Conservation (phyloP, 2,113 vertebrate species). For the Salvelinus fontinalis region DNA sequence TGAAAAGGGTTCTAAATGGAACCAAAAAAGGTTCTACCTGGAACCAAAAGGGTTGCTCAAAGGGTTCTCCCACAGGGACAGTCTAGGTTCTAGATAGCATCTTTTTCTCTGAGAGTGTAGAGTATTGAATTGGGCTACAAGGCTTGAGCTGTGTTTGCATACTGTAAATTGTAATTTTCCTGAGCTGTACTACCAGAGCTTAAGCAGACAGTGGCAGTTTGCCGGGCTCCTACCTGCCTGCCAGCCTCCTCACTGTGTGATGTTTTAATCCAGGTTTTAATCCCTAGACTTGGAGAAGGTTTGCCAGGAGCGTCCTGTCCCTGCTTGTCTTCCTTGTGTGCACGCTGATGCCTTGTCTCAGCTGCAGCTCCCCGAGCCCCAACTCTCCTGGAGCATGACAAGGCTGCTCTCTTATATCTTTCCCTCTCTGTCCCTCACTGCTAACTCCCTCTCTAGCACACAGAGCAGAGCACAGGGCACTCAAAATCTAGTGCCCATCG, state of each 20-base stretch:
- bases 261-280: slow-evolving; percentile 4
- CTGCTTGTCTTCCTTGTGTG: slow-evolving; percentile 28
- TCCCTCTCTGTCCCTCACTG: background rate
- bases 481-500: too few relatives aligned
- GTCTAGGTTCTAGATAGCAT: too few relatives aligned
- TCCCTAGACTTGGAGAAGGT: background rate
- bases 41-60: too few relatives aligned
- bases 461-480: background rate
- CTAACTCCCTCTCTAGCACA: slow-evolving; percentile 5
- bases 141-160: background rate
- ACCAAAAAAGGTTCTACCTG: too few relatives aligned
- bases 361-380: slow-evolving; percentile 13
- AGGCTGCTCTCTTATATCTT: slow-evolving; percentile 24
- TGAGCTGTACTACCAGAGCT: background rate
- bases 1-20: too few relatives aligned
- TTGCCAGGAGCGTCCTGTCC: background rate
- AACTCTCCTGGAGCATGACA: slow-evolving; percentile 27
- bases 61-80: too few relatives aligned
- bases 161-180: background rate
- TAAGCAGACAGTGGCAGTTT: background rate
- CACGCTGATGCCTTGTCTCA: background rate
- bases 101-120: background rate
- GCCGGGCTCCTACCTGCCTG: background rate
- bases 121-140: background rate
- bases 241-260: background rate